Base-by-base conservation (phyloP, 2,113 vertebrate species). In the Oncorhynchus kisutch region DNA sequence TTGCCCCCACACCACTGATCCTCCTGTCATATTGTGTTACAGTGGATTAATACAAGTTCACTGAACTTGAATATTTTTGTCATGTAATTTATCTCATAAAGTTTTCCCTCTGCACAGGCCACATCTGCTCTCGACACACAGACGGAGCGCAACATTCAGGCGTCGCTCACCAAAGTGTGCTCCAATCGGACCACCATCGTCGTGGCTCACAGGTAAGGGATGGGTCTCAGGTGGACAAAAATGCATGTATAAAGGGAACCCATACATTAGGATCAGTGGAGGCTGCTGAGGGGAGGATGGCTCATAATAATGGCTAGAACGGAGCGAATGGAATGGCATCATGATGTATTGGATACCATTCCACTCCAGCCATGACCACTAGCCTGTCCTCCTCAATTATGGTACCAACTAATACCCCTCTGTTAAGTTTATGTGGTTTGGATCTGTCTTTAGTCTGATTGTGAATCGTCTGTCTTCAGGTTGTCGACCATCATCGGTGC, bases 91-190 rank as follows among this genome's bases (percentile, higher is more conserved):
- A 20, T 68, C 25, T 74, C 9, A 31, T 22, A 13, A 14, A 34
- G 0, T 51, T 2, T 22, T 70, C 34, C 88, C 16, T 88, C 31
- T 82, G 27, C 34, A 1, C 84, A 99, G 97, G 97, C 98, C 27
- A 99, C 97, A 0, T 99, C 98, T 0, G 96, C 98, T 0, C 90
- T 99, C 0, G 98, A 99, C 91, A 99, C 98, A 0, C 94, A 97
- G 75, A 99, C 96, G 0, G 98, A 99, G 75, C 93, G 98, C 67
- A 97, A 96, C 88, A 99, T 99, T 86, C 97, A 99, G 88, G 94
- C 96, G 29, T 99, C 97, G 0, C 82, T 99, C 76, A 89, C 94
- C 70, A 97, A 95, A 88, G 94, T 99, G 74, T 99, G 97, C 0
- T 66, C 93, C 79, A 94, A 95, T 77, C 94, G 94, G 3, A 99